Evolutionary conservation across 2,113 vertebrate genomes (phyloP).

Genomic region (Lepisosteus oculatus): DNA sequence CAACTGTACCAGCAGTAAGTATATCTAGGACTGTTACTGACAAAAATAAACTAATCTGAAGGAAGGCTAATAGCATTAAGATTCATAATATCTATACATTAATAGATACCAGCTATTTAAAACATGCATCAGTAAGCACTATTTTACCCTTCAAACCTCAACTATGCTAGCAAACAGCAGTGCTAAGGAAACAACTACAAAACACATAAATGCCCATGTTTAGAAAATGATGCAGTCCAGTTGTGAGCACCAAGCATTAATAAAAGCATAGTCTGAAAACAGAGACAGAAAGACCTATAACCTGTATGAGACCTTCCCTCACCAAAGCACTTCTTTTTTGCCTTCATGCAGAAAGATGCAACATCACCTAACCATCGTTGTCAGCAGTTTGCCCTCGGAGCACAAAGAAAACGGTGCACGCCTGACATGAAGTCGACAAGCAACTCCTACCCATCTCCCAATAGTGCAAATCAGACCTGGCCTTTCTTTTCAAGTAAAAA

Average conservation of each 20-base stretch:
- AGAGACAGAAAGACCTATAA: conserved; percentile 63
- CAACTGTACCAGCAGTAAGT: conserved; percentile 99
- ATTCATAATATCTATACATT: conserved; percentile 85
- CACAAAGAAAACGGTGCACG: conserved; percentile 32
- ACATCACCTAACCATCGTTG: conserved; percentile 55
- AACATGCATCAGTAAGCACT: conserved; percentile 83
- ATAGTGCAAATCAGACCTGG: conserved; percentile 85
- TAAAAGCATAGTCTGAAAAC: conserved; percentile 18
- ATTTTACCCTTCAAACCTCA: conserved; percentile 73
- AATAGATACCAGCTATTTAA: conserved; percentile 99
- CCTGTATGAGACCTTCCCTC: conserved; percentile 67
- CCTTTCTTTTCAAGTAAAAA: conserved; percentile 82
- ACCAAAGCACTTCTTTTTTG: conserved; percentile 45
- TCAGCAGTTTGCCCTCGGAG: conserved; percentile 71
- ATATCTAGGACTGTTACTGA: conserved; percentile 87
- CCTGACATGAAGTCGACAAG: conserved; percentile 56
- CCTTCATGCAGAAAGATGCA: conserved; percentile 49
- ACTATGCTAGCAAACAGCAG: conserved; percentile 77
- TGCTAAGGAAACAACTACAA: conserved; percentile 54
- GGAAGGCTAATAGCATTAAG: conserved; percentile 82
- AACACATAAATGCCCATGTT: conserved; percentile 65
- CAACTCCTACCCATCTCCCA: conserved; percentile 62
- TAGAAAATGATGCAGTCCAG: conserved; percentile 63
- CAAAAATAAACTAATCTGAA: conserved; percentile 82
- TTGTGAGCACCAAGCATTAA: conserved; percentile 68